phyloP scores from a whole-genome alignment of 2,113 vertebrate species.

The Rhombomys opimus region DNA sequence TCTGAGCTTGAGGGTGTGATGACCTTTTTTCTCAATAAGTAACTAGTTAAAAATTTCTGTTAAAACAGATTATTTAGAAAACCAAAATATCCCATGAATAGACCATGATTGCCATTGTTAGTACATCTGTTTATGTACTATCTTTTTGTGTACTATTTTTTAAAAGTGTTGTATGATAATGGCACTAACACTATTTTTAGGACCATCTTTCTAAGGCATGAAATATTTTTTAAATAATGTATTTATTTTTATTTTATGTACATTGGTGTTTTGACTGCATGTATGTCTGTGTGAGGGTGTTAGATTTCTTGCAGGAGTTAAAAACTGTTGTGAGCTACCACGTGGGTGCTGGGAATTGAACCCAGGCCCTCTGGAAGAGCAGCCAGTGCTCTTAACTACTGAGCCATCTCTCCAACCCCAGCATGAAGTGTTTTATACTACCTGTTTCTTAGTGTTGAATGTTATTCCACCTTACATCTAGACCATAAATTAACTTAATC shows the following conservation, averaged over 20 bases:
- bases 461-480: neutral
- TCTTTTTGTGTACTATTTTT: neutral
- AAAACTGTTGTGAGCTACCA: too few relatives aligned
- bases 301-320: too few relatives aligned
- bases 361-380: too few relatives aligned
- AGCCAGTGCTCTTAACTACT: too few relatives aligned
- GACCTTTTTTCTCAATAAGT: constrained; percentile 14
- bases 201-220: neutral
- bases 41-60: constrained; percentile 13
- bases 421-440: neutral
- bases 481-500: neutral
- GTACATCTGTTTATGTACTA: neutral
- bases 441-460: constrained; percentile 30
- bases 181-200: constrained; percentile 48
- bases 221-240: neutral
- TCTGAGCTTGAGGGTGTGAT: neutral
- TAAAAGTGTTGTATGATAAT: neutral
- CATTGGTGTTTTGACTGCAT: too few relatives aligned
- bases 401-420: too few relatives aligned
- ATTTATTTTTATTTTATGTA: too few relatives aligned
- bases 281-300: too few relatives aligned
- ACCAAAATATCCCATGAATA: neutral
- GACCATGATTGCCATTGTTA: neutral
- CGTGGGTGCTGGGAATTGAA: too few relatives aligned
- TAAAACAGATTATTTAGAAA: constrained; percentile 41